phyloP scores from a whole-genome alignment of 2,797 vertebrate species.

The Falco rusticolus region DNA sequence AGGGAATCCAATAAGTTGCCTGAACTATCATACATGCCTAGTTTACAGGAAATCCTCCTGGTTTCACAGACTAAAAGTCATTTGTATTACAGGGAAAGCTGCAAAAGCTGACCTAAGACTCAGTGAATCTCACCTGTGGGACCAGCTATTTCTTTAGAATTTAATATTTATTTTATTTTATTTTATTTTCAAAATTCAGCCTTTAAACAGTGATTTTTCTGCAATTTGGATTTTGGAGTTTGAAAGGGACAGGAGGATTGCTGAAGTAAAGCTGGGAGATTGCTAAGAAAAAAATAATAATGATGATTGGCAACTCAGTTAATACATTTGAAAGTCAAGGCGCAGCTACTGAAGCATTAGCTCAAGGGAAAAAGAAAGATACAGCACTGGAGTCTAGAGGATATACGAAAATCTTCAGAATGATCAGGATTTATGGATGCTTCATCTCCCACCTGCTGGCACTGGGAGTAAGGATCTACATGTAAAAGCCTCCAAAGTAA shows the following conservation, averaged over 20 bases:
- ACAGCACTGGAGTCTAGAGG: background rate
- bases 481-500: constrained; percentile 33
- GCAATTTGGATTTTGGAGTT: background rate
- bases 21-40: background rate
- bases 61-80: background rate
- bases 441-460: constrained; percentile 39
- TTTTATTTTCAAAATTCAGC: background rate
- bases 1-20: background rate
- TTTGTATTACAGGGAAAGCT: background rate
- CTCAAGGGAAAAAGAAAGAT: background rate
- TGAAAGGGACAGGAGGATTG: constrained; percentile 31
- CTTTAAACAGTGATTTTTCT: constrained; percentile 17
- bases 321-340: constrained; percentile 58
- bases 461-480: background rate
- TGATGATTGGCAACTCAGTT: constrained; percentile 49
- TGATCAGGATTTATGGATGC: constrained; percentile 30
- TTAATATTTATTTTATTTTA: background rate
- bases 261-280: constrained; percentile 38
- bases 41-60: background rate
- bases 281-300: constrained; percentile 33
- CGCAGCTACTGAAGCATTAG: constrained; percentile 8
- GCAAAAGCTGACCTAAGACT: background rate
- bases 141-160: background rate
- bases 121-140: background rate
- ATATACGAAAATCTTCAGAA: constrained; percentile 45